A percentile compares a stretch with the other conserved stretches of the same genome.
These are phyloP conservation scores for Mesoclemmys tuberculata DNA, from an alignment of 2,113 vertebrate genomes.

Conservation along the genomic window DNA sequence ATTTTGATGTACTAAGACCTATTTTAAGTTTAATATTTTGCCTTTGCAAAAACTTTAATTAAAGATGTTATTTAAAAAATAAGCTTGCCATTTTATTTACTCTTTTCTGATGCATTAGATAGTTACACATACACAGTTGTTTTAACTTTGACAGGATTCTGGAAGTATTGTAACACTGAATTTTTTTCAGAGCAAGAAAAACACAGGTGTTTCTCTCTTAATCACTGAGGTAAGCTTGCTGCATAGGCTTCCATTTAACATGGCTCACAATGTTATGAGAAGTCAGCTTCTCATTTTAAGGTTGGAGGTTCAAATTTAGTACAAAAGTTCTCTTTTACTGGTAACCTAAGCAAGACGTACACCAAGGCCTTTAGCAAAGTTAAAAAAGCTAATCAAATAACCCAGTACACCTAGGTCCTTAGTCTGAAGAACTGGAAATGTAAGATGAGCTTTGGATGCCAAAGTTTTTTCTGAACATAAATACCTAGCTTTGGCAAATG, in stretches of 20 bases:
- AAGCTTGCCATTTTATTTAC: conserved; percentile 73
- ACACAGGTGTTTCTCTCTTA: neutral
- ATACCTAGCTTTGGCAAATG: neutral
- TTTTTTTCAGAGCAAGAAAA: neutral
- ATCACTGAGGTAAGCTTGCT: neutral
- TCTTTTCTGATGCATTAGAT: conserved; percentile 49
- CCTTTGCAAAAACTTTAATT: conserved; percentile 92
- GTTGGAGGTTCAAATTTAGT: neutral
- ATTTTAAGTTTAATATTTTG: conserved; percentile 92
- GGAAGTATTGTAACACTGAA: neutral
- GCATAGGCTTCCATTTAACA: neutral
- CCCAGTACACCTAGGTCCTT: rapidly evolving
- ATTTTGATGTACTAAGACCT: conserved; percentile 90
- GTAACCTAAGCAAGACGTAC: neutral
- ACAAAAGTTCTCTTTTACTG: neutral
- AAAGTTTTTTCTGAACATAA: neutral
- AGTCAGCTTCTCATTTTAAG: neutral
- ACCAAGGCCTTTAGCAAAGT: neutral
- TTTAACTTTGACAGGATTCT: neutral
- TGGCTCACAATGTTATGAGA: neutral
- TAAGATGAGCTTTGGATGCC: rapidly evolving
- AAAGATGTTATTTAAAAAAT: conserved; percentile 90
- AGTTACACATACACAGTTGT: neutral
- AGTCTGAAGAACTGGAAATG: neutral
- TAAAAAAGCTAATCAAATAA: neutral